A percentile compares a stretch with the other conserved stretches of the same genome.
Evolutionary conservation across 2,888 invertebrate genomes (phyloP).

Genomic region (Hoplodrina blanda): DNA sequence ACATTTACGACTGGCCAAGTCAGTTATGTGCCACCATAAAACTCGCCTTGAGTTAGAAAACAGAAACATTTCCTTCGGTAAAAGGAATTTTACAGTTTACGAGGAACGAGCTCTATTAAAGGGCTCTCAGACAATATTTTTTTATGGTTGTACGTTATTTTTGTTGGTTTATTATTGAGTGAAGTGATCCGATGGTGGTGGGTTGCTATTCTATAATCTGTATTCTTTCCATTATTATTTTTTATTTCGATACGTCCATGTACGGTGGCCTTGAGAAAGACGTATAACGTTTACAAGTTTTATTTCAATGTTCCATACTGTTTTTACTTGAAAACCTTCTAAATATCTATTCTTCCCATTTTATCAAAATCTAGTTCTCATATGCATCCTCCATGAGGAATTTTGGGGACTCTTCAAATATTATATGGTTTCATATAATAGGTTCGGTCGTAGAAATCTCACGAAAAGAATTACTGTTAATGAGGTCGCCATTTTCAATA

Average conservation of each 20-base stretch:
- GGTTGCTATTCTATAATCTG: constrained; percentile 8
- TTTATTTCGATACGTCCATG: not conserved
- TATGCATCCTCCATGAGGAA: too few species aligned
- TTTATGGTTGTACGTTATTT: constrained; percentile 63
- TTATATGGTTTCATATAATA: too few species aligned
- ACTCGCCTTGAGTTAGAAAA: constrained; percentile 67
- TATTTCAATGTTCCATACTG: too few species aligned
- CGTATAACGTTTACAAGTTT: too few species aligned
- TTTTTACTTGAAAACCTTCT: too few species aligned
- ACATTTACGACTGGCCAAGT: constrained; percentile 67
- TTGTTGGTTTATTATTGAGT: constrained; percentile 73
- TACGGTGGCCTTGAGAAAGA: too few species aligned
- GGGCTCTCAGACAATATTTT: constrained; percentile 69
- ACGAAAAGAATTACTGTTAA: not conserved
- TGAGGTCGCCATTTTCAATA: too few species aligned
- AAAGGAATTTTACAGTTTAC: constrained; percentile 80
- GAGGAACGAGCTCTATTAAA: constrained; percentile 77
- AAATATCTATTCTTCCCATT: too few species aligned
- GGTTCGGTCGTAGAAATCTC: too few species aligned
- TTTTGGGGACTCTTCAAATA: too few species aligned
- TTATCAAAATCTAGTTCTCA: too few species aligned
- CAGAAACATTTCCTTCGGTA: constrained; percentile 70
- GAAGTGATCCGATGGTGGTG: constrained; percentile 33
- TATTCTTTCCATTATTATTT: not conserved
- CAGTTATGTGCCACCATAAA: constrained; percentile 67